Conservation (phyloP, 2,797 vertebrate genomes). For the Sebastiscus tertius region DNA sequence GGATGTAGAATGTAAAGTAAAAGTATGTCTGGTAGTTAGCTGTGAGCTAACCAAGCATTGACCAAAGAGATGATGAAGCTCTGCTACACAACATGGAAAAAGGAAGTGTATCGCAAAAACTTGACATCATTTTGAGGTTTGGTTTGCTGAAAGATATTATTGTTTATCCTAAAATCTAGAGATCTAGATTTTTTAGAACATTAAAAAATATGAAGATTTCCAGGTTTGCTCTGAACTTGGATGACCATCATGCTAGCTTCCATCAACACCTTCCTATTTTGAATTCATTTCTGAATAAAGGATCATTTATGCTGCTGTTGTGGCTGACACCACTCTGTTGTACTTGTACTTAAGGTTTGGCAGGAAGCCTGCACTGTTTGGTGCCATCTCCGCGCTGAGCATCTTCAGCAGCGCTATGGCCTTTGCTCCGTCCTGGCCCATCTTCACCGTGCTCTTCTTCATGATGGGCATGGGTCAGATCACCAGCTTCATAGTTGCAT, state of each 20-base stretch:
- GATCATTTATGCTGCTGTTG: neutral
- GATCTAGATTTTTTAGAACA: neutral
- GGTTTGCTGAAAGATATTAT: neutral
- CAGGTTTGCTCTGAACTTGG: neutral
- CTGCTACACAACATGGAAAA: too few species aligned
- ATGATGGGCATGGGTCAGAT: conserved; percentile 60
- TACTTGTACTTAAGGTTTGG: conserved; percentile 52
- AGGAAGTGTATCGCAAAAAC: neutral
- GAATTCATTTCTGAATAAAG: neutral
- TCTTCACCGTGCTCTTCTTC: conserved; percentile 55
- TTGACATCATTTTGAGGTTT: neutral
- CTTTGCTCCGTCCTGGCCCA: conserved; percentile 53
- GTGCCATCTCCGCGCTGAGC: neutral
- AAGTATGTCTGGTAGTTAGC: neutral
- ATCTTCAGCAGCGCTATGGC: conserved; percentile 40
- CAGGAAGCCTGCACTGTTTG: conserved; percentile 65
- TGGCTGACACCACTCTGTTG: neutral
- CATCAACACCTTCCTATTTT: neutral
- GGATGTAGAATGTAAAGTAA: neutral
- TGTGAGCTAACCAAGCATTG: neutral
- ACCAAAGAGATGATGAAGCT: too few species aligned
- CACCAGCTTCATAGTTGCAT: conserved; percentile 26
- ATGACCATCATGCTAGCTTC: neutral
- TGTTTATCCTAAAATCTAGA: neutral
- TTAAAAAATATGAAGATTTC: neutral